Conservation (phyloP, 1,140 invertebrate genomes). For the Bombus confusus region DNA sequence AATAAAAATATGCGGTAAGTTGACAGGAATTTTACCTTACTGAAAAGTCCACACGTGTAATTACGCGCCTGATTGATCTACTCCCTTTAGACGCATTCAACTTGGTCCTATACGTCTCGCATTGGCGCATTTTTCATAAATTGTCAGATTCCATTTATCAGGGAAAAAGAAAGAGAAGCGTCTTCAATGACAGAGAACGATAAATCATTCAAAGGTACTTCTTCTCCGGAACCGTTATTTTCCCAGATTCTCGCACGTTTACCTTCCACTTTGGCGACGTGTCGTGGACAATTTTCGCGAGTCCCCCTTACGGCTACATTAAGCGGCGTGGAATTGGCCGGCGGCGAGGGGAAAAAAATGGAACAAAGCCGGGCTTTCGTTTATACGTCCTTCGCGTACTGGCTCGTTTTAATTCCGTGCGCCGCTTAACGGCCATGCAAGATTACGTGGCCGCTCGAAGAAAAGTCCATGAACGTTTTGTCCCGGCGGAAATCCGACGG, state of each 20-base stretch:
- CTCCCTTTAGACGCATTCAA: background rate
- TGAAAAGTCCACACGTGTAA: background rate
- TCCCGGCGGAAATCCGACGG: background rate
- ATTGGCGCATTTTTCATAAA: background rate
- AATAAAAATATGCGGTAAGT: background rate
- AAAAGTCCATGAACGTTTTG: background rate
- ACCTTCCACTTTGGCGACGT: conserved; percentile 9
- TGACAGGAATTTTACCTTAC: no score
- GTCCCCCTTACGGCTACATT: conserved; percentile 8
- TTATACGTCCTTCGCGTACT: conserved; percentile 17
- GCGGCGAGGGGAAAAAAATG: background rate
- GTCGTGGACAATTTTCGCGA: conserved; percentile 29
- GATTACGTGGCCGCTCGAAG: background rate
- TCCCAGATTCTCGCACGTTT: conserved; percentile 5
- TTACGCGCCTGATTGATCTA: background rate
- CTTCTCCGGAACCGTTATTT: background rate
- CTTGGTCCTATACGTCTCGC: background rate
- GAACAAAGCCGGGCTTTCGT: conserved; percentile 26
- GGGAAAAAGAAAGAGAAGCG: background rate
- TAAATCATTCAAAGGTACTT: background rate
- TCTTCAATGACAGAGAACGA: background rate
- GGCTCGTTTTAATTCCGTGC: conserved; percentile 32
- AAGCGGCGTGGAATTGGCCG: background rate
- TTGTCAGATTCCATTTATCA: background rate
- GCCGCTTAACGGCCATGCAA: conserved; percentile 5